Evolutionary conservation across 2,113 vertebrate species (phyloP).

Genomic region (Macquaria ambigua): DNA sequence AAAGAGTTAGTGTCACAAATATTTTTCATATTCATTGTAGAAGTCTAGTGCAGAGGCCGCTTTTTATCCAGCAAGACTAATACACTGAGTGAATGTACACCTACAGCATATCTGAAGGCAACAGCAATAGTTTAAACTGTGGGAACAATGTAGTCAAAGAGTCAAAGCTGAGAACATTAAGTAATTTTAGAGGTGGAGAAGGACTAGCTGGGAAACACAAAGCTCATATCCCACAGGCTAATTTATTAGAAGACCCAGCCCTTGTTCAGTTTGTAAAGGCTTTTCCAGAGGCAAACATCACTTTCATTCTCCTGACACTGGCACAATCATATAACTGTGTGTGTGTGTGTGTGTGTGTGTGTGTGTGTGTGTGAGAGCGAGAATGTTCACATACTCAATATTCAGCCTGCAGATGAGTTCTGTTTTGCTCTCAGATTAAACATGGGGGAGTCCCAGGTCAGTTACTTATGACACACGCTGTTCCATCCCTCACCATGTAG

Average conservation of each 20-base stretch:
- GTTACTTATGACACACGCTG: slow-evolving; percentile 80
- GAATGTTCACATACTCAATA: slow-evolving; percentile 71
- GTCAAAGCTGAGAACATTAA: slow-evolving; percentile 61
- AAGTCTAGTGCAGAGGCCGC: not conserved
- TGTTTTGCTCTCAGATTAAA: slow-evolving; percentile 82
- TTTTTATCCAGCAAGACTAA: slow-evolving; percentile 24
- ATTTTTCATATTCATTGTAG: not conserved
- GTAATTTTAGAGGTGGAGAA: slow-evolving; percentile 67
- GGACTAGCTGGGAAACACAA: slow-evolving; percentile 63
- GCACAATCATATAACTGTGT: slow-evolving; percentile 45
- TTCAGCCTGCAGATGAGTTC: slow-evolving; percentile 80
- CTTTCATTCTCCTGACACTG: slow-evolving; percentile 73
- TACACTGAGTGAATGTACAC: slow-evolving; percentile 21
- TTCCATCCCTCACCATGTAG: slow-evolving; percentile 70
- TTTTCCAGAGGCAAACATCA: slow-evolving; percentile 77
- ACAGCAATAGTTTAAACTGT: slow-evolving; percentile 54
- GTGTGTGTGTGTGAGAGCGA: slow-evolving; percentile 40
- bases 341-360: slow-evolving; percentile 45
- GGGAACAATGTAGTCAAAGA: slow-evolving; percentile 46
- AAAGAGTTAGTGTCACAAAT: slow-evolving; percentile 11
- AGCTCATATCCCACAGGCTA: slow-evolving; percentile 72
- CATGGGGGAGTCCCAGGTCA: slow-evolving; percentile 81
- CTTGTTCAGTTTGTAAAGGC: slow-evolving; percentile 76
- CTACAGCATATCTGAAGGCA: slow-evolving; percentile 53
- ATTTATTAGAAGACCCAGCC: slow-evolving; percentile 70